These are phyloP conservation scores for Boloria selene DNA, from an alignment of 2,888 invertebrate genomes.

Conservation along the genomic window DNA sequence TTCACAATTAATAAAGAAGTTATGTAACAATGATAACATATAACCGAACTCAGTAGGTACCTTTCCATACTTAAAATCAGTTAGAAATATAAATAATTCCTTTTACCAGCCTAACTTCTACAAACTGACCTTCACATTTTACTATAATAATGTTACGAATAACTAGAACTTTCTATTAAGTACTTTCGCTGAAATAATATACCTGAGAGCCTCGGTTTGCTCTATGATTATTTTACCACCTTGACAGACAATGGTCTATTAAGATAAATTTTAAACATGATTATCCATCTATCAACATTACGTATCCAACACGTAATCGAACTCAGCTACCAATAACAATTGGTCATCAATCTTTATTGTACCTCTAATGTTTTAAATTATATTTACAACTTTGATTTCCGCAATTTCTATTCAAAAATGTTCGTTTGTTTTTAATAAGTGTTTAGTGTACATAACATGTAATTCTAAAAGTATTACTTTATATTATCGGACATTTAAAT, in stretches of 20 bases:
- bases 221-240: conserved; percentile 20
- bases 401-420: conserved; percentile 11
- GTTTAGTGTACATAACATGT: not conserved
- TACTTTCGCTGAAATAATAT: conserved; percentile 15
- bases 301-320: conserved; percentile 32
- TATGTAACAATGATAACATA: no score
- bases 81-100: no score
- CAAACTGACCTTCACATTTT: no score
- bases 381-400: conserved; percentile 10
- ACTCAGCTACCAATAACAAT: conserved; percentile 30
- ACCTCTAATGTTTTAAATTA: conserved; percentile 11
- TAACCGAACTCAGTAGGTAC: no score
- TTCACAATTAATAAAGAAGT: no score
- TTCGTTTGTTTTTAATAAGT: not conserved
- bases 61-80: no score
- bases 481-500: not conserved
- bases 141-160: not conserved
- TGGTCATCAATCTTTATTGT: conserved; percentile 15
- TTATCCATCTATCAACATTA: conserved; percentile 34
- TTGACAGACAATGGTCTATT: conserved; percentile 33
- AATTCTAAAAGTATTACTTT: not conserved
- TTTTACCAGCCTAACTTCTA: no score
- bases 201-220: not conserved
- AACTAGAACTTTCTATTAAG: conserved; percentile 11
- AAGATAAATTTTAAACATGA: conserved; percentile 32